A percentile compares a stretch with the other conserved stretches of the same genome.
Evolutionary conservation across 2,888 invertebrate species (phyloP).

Genomic region (Brachypalpus laphriformis): DNA sequence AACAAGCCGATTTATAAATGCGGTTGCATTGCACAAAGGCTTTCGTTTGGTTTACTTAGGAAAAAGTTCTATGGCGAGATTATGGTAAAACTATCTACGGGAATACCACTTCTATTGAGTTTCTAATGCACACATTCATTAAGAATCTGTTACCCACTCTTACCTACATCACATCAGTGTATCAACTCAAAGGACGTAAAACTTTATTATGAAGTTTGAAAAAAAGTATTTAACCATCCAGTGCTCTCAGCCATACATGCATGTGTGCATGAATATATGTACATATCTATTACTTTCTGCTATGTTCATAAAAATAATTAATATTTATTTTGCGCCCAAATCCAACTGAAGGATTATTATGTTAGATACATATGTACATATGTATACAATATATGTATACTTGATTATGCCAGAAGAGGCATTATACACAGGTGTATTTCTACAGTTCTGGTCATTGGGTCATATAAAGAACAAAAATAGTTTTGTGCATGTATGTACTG

Average conservation of each 20-base stretch:
- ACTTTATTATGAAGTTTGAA: slow-evolving; percentile 24
- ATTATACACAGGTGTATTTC: neutral
- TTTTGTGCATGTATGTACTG: neutral
- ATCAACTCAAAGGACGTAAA: slow-evolving; percentile 16
- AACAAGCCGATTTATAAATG: slow-evolving; percentile 32
- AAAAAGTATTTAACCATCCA: slow-evolving; percentile 28
- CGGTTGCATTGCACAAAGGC: slow-evolving; percentile 19
- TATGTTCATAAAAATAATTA: slow-evolving; percentile 28
- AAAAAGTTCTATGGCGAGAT: slow-evolving; percentile 29
- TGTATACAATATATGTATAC: neutral
- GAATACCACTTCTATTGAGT: slow-evolving; percentile 22
- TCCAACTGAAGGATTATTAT: neutral
- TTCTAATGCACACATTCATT: slow-evolving; percentile 36
- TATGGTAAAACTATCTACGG: slow-evolving; percentile 32
- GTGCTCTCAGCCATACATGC: neutral
- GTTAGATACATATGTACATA: neutral
- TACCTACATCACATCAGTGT: slow-evolving; percentile 14
- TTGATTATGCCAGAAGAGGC: neutral
- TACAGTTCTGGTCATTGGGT: neutral
- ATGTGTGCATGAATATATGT: neutral
- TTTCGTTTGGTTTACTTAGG: slow-evolving; percentile 9
- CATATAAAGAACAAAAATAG: neutral
- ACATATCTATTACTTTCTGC: neutral
- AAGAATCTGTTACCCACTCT: slow-evolving; percentile 18
- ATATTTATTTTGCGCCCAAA: slow-evolving; percentile 20